A percentile compares a stretch with the other conserved stretches of the same genome.
These are phyloP conservation scores for Phoeniculus purpureus DNA, from an alignment of 2,797 vertebrate genomes.

Conservation along the genomic window DNA sequence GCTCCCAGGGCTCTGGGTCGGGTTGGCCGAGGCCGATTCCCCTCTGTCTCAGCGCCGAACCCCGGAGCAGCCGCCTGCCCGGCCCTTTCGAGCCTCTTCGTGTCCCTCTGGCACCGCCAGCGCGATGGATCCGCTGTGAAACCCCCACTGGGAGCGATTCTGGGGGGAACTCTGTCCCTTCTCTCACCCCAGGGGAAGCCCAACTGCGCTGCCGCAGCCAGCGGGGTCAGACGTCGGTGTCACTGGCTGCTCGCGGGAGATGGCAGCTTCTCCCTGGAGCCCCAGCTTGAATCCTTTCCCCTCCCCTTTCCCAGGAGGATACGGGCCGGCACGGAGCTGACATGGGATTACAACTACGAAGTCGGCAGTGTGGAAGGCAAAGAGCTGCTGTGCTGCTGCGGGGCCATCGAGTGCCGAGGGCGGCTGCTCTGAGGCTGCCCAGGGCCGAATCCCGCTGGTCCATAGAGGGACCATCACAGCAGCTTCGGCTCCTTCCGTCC, in stretches of 20 bases:
- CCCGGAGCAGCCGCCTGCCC: not conserved
- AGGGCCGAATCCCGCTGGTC: no score
- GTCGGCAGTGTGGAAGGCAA: constrained; percentile 98
- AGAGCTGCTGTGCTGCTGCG: constrained; percentile 97
- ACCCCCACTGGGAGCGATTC: not conserved
- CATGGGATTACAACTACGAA: constrained; percentile 99
- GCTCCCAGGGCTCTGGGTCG: no score
- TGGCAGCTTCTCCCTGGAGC: accelerated
- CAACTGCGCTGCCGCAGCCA: not conserved
- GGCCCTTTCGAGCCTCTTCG: no score
- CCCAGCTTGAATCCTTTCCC: no score
- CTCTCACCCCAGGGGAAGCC: not conserved
- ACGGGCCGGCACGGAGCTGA: constrained; percentile 92
- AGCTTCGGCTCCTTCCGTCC: no score
- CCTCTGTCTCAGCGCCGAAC: no score
- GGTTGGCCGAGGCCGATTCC: no score
- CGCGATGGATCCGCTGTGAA: accelerated
- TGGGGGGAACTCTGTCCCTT: not conserved
- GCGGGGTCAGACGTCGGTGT: accelerated
- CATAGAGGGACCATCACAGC: no score
- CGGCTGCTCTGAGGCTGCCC: constrained; percentile 83
- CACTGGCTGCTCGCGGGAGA: not conserved
- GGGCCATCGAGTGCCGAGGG: constrained; percentile 93
- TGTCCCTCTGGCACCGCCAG: accelerated
- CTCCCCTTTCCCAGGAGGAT: constrained; percentile 83